Conservation (phyloP, 2,113 vertebrate genomes). For the Syrmaticus mikado region DNA sequence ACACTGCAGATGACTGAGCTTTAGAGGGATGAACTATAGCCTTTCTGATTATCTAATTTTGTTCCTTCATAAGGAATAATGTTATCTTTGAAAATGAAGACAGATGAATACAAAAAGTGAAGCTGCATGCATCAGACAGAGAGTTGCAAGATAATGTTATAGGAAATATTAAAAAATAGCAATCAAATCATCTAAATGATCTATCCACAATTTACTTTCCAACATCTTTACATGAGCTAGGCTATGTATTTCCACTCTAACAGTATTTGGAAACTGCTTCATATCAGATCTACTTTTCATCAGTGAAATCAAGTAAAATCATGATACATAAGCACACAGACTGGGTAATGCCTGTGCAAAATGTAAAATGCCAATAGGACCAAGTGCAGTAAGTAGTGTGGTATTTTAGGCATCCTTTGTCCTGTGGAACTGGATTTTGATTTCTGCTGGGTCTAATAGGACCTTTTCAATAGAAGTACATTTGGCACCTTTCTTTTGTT, state of each 20-base stretch:
- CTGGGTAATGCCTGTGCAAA: background rate
- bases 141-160: background rate
- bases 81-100: background rate
- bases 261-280: background rate
- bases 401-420: background rate
- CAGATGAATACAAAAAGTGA: background rate
- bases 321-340: background rate
- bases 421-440: background rate
- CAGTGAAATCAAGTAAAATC: background rate
- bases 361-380: background rate
- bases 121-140: background rate
- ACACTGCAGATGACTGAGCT: background rate
- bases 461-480: background rate
- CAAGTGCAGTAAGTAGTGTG: background rate
- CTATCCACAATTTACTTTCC: background rate
- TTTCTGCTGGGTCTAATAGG: background rate
- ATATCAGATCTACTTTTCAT: background rate
- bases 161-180: background rate
- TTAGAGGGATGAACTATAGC: background rate
- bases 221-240: background rate
- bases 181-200: background rate
- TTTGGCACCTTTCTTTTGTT: conserved; percentile 14
- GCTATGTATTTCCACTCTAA: background rate
- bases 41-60: background rate
- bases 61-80: background rate